phyloP scores from a whole-genome alignment of 2,888 invertebrate species.

The Drosophila engyochracea region DNA sequence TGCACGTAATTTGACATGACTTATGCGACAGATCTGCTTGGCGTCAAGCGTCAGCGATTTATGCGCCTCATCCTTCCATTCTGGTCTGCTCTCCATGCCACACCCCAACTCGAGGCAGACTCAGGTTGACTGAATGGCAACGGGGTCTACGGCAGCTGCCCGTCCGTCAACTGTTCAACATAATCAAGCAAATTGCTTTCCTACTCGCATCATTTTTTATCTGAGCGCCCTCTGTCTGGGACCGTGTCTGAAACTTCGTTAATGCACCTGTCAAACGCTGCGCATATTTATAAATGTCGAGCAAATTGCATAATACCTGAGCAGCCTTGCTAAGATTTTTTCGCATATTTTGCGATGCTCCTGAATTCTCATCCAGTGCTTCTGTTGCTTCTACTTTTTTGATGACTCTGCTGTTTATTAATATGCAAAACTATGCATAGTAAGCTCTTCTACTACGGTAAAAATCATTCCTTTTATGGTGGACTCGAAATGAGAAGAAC shows the following conservation, averaged over 20 bases:
- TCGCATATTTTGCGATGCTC: conserved; percentile 37
- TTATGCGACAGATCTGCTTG: conserved; percentile 81
- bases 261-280: conserved; percentile 80
- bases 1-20: conserved; percentile 77
- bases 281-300: conserved; percentile 70
- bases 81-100: conserved; percentile 19
- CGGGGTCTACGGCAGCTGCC: background rate
- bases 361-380: conserved; percentile 17
- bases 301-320: conserved; percentile 76
- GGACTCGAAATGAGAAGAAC: conserved; percentile 20
- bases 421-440: conserved; percentile 63
- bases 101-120: background rate
- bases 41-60: conserved; percentile 79
- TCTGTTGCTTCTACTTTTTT: conserved; percentile 47
- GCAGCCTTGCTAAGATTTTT: conserved; percentile 52
- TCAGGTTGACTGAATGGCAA: conserved; percentile 3
- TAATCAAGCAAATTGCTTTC: conserved; percentile 82
- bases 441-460: conserved; percentile 16
- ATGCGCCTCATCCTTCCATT: conserved; percentile 42
- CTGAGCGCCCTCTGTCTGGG: conserved; percentile 29
- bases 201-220: conserved; percentile 81
- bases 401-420: conserved; percentile 57
- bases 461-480: conserved; percentile 8
- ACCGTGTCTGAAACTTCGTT: conserved; percentile 67
- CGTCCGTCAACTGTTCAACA: conserved; percentile 67